phyloP scores from a whole-genome alignment of 2,113 vertebrate genomes.

The Ramphastos sulfuratus region DNA sequence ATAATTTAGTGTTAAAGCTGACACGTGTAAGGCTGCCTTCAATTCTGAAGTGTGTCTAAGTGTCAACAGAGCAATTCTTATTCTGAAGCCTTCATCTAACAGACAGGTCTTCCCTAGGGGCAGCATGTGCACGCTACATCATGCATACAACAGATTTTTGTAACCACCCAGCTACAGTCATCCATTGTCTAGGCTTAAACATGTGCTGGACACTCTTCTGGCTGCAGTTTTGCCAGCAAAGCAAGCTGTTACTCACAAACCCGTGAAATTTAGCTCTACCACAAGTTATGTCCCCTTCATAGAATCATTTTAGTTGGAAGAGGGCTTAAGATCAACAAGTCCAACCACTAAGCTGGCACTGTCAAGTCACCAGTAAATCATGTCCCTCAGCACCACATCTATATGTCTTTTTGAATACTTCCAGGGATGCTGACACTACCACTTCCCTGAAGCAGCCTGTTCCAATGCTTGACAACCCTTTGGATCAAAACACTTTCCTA shows the following conservation, averaged over 20 bases:
- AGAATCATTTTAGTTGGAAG: too few relatives aligned
- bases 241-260: neutral
- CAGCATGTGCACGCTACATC: neutral
- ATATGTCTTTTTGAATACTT: too few relatives aligned
- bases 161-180: neutral
- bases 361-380: too few relatives aligned
- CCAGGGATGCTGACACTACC: too few relatives aligned
- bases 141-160: neutral
- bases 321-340: too few relatives aligned
- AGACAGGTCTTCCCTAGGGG: neutral
- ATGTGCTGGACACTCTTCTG: neutral
- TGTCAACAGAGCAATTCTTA: neutral
- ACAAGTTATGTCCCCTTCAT: neutral
- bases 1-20: neutral
- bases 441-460: too few relatives aligned
- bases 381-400: too few relatives aligned
- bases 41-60: fast-evolving
- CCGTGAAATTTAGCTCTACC: neutral
- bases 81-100: neutral
- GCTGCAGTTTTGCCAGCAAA: neutral
- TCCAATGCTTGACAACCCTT: too few relatives aligned
- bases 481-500: too few relatives aligned
- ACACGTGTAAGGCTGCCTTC: neutral
- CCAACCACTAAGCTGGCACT: too few relatives aligned
- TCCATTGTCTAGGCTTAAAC: neutral